These are phyloP conservation scores for Erebia palarica DNA, from an alignment of 2,888 invertebrate species.

Conservation along the genomic window DNA sequence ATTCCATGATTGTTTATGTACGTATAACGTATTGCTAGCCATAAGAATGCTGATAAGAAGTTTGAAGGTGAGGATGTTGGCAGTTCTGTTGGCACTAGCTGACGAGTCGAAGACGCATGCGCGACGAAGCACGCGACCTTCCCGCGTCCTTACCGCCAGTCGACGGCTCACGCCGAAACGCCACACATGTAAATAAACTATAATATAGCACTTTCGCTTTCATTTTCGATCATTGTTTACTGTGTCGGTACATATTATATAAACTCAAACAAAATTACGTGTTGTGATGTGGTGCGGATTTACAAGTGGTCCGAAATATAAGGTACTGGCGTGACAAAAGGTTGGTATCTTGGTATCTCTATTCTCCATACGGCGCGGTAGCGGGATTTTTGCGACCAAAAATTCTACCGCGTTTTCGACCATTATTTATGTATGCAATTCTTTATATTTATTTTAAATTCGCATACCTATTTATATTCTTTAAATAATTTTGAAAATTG, in stretches of 20 bases:
- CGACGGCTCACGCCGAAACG: slow-evolving; percentile 69
- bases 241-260: slow-evolving; percentile 56
- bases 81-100: slow-evolving; percentile 42
- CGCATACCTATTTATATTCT: neutral
- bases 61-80: slow-evolving; percentile 49
- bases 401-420: neutral
- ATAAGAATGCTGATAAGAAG: neutral
- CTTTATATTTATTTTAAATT: neutral
- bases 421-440: neutral
- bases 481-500: too few relatives aligned
- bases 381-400: slow-evolving; percentile 24
- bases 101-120: slow-evolving; percentile 66
- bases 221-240: slow-evolving; percentile 45
- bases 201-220: slow-evolving; percentile 60
- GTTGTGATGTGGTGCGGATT: slow-evolving; percentile 44
- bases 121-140: slow-evolving; percentile 63
- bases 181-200: slow-evolving; percentile 65
- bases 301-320: slow-evolving; percentile 16
- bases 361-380: neutral
- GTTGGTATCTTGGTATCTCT: slow-evolving; percentile 30
- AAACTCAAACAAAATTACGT: slow-evolving; percentile 50
- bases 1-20: neutral
- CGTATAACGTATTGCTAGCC: neutral
- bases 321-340: slow-evolving; percentile 26
- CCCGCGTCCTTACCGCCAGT: slow-evolving; percentile 69